These are phyloP conservation scores for Megamerina dolium DNA, from an alignment of 2,888 invertebrate species.

Conservation along the genomic window DNA sequence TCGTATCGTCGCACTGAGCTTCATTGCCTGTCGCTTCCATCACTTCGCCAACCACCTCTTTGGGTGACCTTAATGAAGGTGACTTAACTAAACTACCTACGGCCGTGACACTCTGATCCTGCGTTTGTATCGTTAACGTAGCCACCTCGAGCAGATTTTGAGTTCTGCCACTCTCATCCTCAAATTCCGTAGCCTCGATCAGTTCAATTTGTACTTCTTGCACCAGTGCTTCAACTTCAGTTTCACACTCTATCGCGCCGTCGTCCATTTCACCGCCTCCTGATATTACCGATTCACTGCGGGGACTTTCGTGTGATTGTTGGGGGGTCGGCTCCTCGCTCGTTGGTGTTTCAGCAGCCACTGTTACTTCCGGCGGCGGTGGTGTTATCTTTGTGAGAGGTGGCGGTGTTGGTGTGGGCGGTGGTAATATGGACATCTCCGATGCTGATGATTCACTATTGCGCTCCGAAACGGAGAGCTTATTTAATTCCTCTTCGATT, in stretches of 20 bases:
- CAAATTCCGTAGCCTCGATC: constrained; percentile 25
- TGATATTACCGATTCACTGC: background rate
- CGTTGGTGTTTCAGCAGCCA: constrained; percentile 7
- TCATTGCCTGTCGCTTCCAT: background rate
- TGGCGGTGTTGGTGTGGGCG: constrained; percentile 28
- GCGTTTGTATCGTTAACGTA: constrained; percentile 30
- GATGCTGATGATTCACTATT: constrained; percentile 23
- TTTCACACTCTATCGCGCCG: constrained; percentile 5
- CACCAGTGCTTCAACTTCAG: constrained; percentile 23
- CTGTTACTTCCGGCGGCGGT: constrained; percentile 18
- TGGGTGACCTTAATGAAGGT: constrained; percentile 2
- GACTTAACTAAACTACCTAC: background rate
- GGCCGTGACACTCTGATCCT: background rate
- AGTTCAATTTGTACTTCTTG: constrained; percentile 41
- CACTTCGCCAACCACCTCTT: background rate
- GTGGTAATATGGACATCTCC: constrained; percentile 17
- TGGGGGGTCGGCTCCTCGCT: constrained; percentile 10
- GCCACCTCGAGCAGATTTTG: constrained; percentile 18
- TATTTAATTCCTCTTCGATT: constrained; percentile 26
- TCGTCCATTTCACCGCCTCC: constrained; percentile 10
- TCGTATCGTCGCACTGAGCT: background rate
- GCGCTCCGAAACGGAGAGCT: constrained; percentile 22
- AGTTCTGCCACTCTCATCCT: constrained; percentile 8
- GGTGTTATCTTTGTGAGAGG: constrained; percentile 27
- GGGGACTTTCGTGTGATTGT: constrained; percentile 16